Evolutionary conservation across 2,888 invertebrate genomes (phyloP), one percentile per base, ranked within the genome.

Genomic region (Spodoptera picta): DNA sequence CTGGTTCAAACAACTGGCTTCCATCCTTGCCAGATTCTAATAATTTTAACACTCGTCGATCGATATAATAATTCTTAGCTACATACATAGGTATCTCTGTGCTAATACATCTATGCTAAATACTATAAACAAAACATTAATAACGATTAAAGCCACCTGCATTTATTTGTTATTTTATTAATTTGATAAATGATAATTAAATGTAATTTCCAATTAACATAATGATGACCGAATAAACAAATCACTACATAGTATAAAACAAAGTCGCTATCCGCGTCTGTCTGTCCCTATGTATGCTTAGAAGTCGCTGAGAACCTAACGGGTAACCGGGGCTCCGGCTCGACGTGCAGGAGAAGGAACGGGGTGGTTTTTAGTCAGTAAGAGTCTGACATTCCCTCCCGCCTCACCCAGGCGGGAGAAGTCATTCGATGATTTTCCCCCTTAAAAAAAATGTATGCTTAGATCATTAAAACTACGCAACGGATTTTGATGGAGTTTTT

Each of bases 191-290:
- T 62, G 52, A 65, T 60, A 69, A 70, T 62, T 77, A 36, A 56
- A 62, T 46, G 47, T 23, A 54, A 60, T 66, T 63, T 72, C 49
- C 59, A 77, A 79, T 78, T 74, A 67, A 65, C 65, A 27, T 63
- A 72, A 68, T 71, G 48, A 60, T 68, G 19, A 24, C 44, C 63
- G 61, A 51, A 73, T 65, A 49, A 56, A 51, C 53, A 56, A 65
- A 68, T 19, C 19, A 19, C 19, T 19, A 19, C 19, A 19, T 1
- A 19, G 19, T 19, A 19, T 19, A 19, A 19, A 19, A 19, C 19
- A 19, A n/a, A n/a, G n/a, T n/a, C n/a, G n/a, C n/a, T n/a, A n/a
- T n/a, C n/a, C n/a, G n/a, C n/a, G n/a, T n/a, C n/a, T n/a, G n/a
- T n/a, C n/a, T n/a, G n/a, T n/a, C n/a, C n/a, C n/a, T n/a, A n/a